A percentile compares a stretch with the other conserved stretches of the same genome.
Conservation (phyloP, 2,888 invertebrate species). For the Eurytoma adleriae region DNA sequence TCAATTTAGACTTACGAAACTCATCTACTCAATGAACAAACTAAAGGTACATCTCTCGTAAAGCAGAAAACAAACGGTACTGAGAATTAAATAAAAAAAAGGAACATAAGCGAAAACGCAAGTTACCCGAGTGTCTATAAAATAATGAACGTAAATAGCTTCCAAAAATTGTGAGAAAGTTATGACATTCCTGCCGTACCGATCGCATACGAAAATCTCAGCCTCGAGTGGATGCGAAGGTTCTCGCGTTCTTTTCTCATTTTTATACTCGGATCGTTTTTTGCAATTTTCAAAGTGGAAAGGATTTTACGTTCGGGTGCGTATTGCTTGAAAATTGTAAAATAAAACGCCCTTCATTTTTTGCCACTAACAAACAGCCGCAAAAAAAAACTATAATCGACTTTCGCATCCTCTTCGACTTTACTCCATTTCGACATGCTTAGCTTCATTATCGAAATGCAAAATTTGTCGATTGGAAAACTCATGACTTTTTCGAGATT, state of each 20-base stretch:
- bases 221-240: constrained; percentile 29
- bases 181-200: constrained; percentile 45
- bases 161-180: constrained; percentile 40
- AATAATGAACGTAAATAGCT: constrained; percentile 37
- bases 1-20: constrained; percentile 27
- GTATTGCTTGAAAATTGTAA: constrained; percentile 43
- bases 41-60: constrained; percentile 27
- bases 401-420: constrained; percentile 7
- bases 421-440: constrained; percentile 5
- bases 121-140: constrained; percentile 19
- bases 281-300: constrained; percentile 40
- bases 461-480: neutral
- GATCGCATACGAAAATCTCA: constrained; percentile 8
- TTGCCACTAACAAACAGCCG: neutral
- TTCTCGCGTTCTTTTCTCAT: constrained; percentile 43
- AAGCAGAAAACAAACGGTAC: neutral
- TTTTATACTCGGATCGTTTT: constrained; percentile 42
- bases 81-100: constrained; percentile 23
- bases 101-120: constrained; percentile 6
- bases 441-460: neutral
- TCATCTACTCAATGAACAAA: neutral
- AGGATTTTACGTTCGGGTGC: neutral
- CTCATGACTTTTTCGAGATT: constrained; percentile 10
- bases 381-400: neutral
- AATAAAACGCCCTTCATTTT: constrained; percentile 22